phyloP scores from a whole-genome alignment of 1,140 invertebrate species.

The Papilio machaon region DNA sequence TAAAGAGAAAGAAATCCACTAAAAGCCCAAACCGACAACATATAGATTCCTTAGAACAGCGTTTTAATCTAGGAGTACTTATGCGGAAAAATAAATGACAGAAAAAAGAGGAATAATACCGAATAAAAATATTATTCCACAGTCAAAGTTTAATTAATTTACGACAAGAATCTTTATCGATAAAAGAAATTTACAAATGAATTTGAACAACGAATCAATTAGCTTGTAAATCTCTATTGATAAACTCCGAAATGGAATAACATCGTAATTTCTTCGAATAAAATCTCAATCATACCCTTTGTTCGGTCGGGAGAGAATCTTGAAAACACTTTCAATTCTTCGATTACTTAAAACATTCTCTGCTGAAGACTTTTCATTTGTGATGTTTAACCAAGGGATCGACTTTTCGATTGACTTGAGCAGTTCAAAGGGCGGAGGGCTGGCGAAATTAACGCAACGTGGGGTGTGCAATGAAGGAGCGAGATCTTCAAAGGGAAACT shows the following conservation, averaged over 20 bases:
- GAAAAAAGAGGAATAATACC: neutral
- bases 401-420: slow-evolving; percentile 78
- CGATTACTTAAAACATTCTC: slow-evolving; percentile 78
- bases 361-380: slow-evolving; percentile 77
- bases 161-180: neutral
- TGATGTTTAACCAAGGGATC: slow-evolving; percentile 78
- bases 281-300: slow-evolving; percentile 60
- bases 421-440: slow-evolving; percentile 75
- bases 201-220: slow-evolving; percentile 37
- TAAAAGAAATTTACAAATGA: slow-evolving; percentile 9
- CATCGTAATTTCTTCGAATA: slow-evolving; percentile 48
- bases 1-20: too few species aligned
- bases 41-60: too few species aligned
- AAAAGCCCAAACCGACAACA: too few species aligned
- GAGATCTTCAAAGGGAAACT: slow-evolving; percentile 67
- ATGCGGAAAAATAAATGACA: neutral
- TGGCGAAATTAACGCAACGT: slow-evolving; percentile 70
- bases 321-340: slow-evolving; percentile 74
- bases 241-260: slow-evolving; percentile 36
- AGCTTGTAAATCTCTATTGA: slow-evolving; percentile 36
- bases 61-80: neutral
- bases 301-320: slow-evolving; percentile 56
- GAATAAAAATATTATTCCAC: neutral
- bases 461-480: slow-evolving; percentile 71
- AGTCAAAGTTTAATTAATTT: slow-evolving; percentile 3